A percentile compares a stretch with the other conserved stretches of the same genome.
These are phyloP conservation scores for Anguilla rostrata DNA, from an alignment of 2,113 vertebrate species.

Conservation along the genomic window DNA sequence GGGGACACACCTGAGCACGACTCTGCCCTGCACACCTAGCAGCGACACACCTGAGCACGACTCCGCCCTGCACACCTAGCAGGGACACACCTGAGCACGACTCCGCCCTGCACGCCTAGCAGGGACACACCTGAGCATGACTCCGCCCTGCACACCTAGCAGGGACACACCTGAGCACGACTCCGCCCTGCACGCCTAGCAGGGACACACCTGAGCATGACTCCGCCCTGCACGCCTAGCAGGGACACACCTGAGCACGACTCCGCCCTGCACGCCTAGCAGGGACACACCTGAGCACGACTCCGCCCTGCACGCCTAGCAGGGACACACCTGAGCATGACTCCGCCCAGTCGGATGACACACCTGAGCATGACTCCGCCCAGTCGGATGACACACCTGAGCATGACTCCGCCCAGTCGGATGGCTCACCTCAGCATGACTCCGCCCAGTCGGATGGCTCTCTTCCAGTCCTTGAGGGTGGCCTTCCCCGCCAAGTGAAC, in stretches of 20 bases:
- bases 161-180: too few species aligned
- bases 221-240: too few species aligned
- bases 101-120: too few species aligned
- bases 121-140: too few species aligned
- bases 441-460: constrained; percentile 90
- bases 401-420: constrained; percentile 29
- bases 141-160: too few species aligned
- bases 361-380: background rate
- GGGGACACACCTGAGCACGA: background rate
- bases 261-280: too few species aligned
- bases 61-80: too few species aligned
- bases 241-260: background rate
- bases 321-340: background rate
- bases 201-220: too few species aligned
- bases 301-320: too few species aligned
- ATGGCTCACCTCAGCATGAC: constrained; percentile 92
- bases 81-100: constrained; percentile 83
- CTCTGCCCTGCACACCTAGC: background rate
- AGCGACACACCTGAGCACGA: background rate
- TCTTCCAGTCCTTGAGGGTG: constrained; percentile 94
- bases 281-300: background rate
- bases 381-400: constrained; percentile 72
- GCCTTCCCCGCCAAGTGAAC: constrained; percentile 93
- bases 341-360: constrained; percentile 31
- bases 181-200: too few species aligned